phyloP scores from a whole-genome alignment of 2,113 vertebrate genomes.

The Phalacrocorax aristotelis region DNA sequence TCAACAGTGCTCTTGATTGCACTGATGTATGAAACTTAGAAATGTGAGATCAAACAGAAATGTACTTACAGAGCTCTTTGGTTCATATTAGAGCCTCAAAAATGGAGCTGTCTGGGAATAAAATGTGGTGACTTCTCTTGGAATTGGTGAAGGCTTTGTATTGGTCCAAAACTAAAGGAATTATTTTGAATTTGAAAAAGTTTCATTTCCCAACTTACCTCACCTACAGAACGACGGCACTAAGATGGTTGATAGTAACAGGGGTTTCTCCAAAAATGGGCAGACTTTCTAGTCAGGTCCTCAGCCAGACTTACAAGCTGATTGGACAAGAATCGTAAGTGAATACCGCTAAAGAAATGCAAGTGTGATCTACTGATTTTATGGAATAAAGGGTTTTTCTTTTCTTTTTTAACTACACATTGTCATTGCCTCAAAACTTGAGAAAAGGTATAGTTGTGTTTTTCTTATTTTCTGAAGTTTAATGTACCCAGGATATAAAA shows the following conservation, averaged over 20 bases:
- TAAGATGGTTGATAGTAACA: background rate
- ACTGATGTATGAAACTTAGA: background rate
- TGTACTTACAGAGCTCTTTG: background rate
- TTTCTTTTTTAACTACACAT: constrained; percentile 10
- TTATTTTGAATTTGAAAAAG: background rate
- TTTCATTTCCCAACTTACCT: background rate
- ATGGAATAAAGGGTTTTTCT: background rate
- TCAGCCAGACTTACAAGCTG: background rate
- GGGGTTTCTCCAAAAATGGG: constrained; percentile 9
- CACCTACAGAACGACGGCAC: constrained; percentile 32
- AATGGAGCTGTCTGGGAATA: background rate
- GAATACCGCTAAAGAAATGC: background rate
- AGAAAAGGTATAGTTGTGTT: background rate
- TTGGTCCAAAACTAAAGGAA: background rate
- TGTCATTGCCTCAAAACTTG: constrained; percentile 29
- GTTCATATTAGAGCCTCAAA: background rate
- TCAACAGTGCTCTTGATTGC: background rate
- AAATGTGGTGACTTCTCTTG: background rate
- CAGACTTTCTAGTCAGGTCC: background rate
- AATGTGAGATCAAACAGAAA: background rate
- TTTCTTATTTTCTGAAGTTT: background rate
- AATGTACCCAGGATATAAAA: background rate
- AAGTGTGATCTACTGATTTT: background rate
- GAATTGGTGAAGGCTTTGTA: background rate
- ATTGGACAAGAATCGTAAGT: background rate